Evolutionary conservation across 2,113 vertebrate genomes (phyloP).

Genomic region (Lagopus leucura): DNA sequence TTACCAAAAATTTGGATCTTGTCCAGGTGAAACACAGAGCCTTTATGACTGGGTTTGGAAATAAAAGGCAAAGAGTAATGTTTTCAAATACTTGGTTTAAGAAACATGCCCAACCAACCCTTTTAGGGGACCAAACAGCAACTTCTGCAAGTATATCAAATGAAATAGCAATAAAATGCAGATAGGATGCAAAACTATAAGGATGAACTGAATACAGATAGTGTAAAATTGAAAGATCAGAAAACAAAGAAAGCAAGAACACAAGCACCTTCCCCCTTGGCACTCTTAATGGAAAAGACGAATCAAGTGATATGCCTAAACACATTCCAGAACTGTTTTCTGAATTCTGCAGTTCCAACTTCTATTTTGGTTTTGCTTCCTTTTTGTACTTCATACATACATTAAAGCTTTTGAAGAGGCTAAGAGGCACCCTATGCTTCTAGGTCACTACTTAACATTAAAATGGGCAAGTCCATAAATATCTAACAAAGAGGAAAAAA

Average conservation of each 20-base stretch:
- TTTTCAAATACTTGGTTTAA: background rate
- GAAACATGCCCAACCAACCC: background rate
- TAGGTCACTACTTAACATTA: background rate
- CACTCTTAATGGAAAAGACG: background rate
- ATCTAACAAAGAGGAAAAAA: background rate
- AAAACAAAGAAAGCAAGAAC: background rate
- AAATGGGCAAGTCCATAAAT: background rate
- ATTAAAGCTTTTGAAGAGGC: background rate
- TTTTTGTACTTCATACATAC: background rate
- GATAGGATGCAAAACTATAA: background rate
- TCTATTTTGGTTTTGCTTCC: background rate
- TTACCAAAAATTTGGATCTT: background rate
- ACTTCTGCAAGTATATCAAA: background rate
- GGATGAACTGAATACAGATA: background rate
- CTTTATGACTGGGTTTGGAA: background rate
- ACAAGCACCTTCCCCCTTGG: background rate
- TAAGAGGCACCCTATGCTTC: background rate
- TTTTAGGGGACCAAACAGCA: background rate
- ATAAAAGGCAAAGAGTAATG: background rate
- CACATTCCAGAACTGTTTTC: background rate
- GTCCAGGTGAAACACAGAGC: background rate
- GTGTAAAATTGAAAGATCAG: background rate
- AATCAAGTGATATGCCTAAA: background rate
- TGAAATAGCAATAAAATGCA: background rate
- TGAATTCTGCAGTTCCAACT: rapidly evolving